phyloP scores from a whole-genome alignment of 2,113 vertebrate species.

The Phodopus roborovskii region DNA sequence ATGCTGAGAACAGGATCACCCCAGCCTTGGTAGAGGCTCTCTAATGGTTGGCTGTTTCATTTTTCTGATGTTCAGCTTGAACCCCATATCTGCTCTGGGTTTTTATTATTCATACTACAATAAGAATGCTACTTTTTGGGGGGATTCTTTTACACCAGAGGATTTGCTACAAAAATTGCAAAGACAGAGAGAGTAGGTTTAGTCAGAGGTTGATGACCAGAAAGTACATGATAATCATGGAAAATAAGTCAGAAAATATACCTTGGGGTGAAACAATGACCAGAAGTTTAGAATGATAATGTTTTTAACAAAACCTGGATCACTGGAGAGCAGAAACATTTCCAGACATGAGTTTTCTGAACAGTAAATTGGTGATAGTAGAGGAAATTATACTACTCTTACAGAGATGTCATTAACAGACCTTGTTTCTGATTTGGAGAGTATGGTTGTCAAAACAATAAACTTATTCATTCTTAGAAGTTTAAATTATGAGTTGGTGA shows the following conservation, averaged over 20 bases:
- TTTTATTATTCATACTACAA: too few relatives aligned
- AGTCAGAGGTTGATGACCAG: background rate
- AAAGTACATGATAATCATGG: background rate
- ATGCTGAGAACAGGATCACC: too few relatives aligned
- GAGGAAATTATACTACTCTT: background rate
- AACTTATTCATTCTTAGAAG: background rate
- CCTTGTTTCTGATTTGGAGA: background rate
- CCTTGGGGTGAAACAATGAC: background rate
- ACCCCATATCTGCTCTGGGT: too few relatives aligned
- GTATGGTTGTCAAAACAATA: background rate
- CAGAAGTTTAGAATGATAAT: background rate
- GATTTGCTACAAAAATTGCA: background rate
- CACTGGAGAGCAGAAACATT: background rate
- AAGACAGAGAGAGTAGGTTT: background rate
- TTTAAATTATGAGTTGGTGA: background rate
- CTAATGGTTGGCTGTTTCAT: too few relatives aligned
- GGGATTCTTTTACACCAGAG: background rate
- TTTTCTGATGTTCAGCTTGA: too few relatives aligned
- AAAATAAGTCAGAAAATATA: background rate
- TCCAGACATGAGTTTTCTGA: slow-evolving; percentile 6
- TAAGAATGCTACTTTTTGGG: background rate
- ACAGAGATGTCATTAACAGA: background rate
- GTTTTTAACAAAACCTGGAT: background rate
- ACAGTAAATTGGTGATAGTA: background rate
- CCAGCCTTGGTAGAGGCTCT: too few relatives aligned